Percentiles rank a stretch among this genome's conserved stretches.
Evolutionary conservation across 2,113 vertebrate species (phyloP).

Genomic region (Cheirogaleus medius): DNA sequence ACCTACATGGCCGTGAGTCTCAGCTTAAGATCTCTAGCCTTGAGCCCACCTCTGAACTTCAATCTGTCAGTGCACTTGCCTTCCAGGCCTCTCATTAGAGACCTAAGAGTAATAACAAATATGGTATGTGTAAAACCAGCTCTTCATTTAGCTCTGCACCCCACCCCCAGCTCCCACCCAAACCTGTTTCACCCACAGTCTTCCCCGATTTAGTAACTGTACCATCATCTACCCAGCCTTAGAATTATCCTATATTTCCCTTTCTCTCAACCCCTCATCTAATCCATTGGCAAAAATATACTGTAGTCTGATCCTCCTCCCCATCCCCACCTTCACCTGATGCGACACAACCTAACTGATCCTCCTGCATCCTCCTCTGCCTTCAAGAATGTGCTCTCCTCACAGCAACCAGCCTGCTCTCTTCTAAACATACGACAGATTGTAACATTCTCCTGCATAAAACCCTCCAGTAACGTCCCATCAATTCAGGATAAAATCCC

Average conservation of each 20-base stretch:
- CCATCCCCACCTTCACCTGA: background rate
- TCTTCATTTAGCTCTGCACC: background rate
- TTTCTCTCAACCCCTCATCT: background rate
- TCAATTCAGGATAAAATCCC: background rate
- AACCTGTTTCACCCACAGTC: slow-evolving; percentile 1
- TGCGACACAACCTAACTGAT: background rate
- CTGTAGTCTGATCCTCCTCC: background rate
- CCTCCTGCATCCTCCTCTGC: background rate
- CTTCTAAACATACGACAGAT: background rate
- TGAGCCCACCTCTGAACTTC: background rate
- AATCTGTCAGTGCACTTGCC: background rate
- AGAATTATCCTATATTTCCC: slow-evolving; percentile 15
- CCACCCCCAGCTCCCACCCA: background rate
- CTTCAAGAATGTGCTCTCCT: background rate
- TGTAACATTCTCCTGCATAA: background rate
- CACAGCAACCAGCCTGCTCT: background rate
- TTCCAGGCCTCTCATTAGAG: background rate
- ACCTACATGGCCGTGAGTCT: background rate
- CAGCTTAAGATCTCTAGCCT: background rate
- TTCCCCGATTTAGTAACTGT: background rate
- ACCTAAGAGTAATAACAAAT: background rate
- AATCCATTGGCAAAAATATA: slow-evolving; percentile 34
- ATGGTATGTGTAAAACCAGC: background rate
- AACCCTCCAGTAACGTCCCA: background rate
- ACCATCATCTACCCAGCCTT: background rate